Conservation (phyloP, 2,888 invertebrate genomes). For the Eulithis prunata region DNA sequence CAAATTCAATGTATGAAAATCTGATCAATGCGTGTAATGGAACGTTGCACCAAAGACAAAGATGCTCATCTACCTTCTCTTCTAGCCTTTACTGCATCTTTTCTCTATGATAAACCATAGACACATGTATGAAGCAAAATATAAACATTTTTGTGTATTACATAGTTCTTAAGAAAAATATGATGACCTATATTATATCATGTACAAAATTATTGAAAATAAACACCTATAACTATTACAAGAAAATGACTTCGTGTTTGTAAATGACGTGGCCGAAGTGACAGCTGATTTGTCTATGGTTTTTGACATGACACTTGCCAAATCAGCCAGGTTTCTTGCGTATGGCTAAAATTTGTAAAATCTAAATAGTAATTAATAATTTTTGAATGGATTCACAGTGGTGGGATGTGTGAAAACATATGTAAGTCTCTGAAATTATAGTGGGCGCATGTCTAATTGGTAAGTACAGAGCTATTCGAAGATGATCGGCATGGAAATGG, state of each 20-base stretch:
- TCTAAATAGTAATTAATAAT: constrained; percentile 43
- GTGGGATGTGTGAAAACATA: constrained; percentile 46
- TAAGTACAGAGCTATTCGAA: constrained; percentile 51
- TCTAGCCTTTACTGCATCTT: constrained; percentile 4
- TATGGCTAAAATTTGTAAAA: constrained; percentile 52
- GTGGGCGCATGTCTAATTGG: constrained; percentile 57
- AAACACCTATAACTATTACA: too few species aligned
- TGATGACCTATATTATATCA: too few species aligned
- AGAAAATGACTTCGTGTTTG: too few species aligned
- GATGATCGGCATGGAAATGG: constrained; percentile 18
- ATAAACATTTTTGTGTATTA: too few species aligned
- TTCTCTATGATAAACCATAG: neutral
- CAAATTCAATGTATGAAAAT: neutral
- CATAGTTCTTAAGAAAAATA: too few species aligned
- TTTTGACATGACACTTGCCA: constrained; percentile 78
- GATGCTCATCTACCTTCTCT: constrained; percentile 45
- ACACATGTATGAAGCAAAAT: neutral
- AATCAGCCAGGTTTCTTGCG: constrained; percentile 73
- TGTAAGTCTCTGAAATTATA: constrained; percentile 48
- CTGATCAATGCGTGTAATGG: constrained; percentile 46
- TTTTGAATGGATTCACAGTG: constrained; percentile 68
- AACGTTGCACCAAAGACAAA: constrained; percentile 64
- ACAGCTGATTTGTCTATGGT: constrained; percentile 76
- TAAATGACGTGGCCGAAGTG: constrained; percentile 81
- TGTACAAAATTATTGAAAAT: too few species aligned